These are phyloP conservation scores for Bos taurus DNA, from an alignment of 2,113 vertebrate genomes.

Conservation along the genomic window DNA sequence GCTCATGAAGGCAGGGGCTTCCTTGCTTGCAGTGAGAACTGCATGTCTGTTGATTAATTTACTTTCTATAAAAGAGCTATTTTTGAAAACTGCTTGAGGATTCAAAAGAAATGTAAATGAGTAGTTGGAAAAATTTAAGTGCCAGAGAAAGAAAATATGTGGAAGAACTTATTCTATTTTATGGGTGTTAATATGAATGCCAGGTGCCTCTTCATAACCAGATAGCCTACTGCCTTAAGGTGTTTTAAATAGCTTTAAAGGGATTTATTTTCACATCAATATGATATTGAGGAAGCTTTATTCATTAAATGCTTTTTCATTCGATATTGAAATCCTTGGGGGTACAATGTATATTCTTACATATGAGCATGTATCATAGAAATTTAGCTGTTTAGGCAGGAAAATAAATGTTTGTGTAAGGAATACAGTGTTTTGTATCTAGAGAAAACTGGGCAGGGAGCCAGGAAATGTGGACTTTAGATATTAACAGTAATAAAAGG, in stretches of 20 bases:
- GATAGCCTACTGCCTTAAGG: not conserved
- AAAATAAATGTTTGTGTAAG: not conserved
- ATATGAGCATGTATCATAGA: not conserved
- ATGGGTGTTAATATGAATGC: not conserved
- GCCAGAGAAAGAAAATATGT: not conserved
- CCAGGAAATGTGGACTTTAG: not conserved
- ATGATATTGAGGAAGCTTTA: not conserved
- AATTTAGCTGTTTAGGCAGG: not conserved
- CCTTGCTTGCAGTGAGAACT: not conserved
- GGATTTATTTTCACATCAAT: conserved; percentile 33
- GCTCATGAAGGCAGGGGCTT: not conserved
- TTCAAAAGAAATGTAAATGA: conserved; percentile 52
- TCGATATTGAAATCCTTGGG: not conserved
- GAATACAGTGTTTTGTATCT: not conserved
- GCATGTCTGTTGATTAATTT: conserved; percentile 30
- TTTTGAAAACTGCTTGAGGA: conserved; percentile 47
- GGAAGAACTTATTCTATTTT: not conserved
- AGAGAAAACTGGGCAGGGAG: not conserved
- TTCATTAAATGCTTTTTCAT: conserved; percentile 42
- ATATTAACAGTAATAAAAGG: not conserved
- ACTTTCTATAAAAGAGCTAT: conserved; percentile 28
- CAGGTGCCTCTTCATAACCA: not conserved
- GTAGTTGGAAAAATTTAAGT: not conserved
- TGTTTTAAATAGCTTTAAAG: conserved; percentile 20
- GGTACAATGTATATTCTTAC: not conserved